phyloP scores from a whole-genome alignment of 2,888 invertebrate species.

The Latheticus oryzae region DNA sequence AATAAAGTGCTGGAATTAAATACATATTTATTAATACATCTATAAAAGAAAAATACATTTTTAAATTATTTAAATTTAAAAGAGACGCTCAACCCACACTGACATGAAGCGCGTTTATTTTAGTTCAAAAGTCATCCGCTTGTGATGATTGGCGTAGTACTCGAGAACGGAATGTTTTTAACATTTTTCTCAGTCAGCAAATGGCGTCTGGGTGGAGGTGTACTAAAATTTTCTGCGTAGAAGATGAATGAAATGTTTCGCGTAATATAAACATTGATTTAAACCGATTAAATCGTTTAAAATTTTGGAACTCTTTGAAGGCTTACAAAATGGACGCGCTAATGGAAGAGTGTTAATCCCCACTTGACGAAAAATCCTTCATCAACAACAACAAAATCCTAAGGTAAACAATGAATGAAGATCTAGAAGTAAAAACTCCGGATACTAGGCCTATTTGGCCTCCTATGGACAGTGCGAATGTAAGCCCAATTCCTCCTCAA shows the following conservation, averaged over 20 bases:
- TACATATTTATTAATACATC: no score
- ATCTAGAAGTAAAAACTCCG: constrained; percentile 58
- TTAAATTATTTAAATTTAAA: no score
- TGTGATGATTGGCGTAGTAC: constrained; percentile 42
- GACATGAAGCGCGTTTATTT: constrained; percentile 17
- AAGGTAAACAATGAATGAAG: constrained; percentile 64
- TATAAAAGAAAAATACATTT: no score
- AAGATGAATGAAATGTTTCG: constrained; percentile 63
- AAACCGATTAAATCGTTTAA: not conserved
- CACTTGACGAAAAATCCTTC: constrained; percentile 49
- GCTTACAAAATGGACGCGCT: constrained; percentile 14
- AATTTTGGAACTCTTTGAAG: constrained; percentile 25
- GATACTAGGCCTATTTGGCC: constrained; percentile 62
- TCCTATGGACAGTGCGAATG: constrained; percentile 57
- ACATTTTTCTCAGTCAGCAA: constrained; percentile 65
- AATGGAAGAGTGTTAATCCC: constrained; percentile 32
- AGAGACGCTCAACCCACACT: not conserved
- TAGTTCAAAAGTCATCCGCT: constrained; percentile 44
- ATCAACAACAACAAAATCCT: constrained; percentile 45
- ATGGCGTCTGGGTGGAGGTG: constrained; percentile 66
- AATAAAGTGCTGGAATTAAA: no score
- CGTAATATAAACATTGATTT: constrained; percentile 45
- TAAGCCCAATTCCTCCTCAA: constrained; percentile 57
- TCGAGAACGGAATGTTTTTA: constrained; percentile 52
- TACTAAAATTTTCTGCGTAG: constrained; percentile 62